Evolutionary conservation across 2,888 invertebrate species (phyloP).

Genomic region (Philaethria dido): DNA sequence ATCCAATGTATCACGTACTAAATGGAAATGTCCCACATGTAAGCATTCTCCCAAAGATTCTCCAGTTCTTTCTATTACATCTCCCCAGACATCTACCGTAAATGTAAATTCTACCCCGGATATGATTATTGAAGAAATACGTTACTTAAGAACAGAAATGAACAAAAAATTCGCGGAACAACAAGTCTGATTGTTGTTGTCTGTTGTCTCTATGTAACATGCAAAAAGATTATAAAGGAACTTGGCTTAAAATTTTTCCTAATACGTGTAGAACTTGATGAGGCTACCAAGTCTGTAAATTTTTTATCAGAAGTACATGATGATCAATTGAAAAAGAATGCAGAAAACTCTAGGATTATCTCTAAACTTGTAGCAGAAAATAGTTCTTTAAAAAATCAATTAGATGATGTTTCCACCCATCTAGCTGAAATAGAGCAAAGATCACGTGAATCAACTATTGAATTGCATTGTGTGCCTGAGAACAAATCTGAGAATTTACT

Average conservation of each 20-base stretch:
- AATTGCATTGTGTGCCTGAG: neutral
- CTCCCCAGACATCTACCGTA: neutral
- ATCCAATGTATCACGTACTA: no score
- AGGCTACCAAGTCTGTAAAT: slow-evolving; percentile 4
- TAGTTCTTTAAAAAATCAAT: neutral
- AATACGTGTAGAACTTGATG: neutral
- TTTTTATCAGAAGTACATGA: neutral
- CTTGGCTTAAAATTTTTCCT: neutral
- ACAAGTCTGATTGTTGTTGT: no score
- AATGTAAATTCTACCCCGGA: neutral
- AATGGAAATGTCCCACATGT: no score
- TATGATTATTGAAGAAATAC: slow-evolving; percentile 2
- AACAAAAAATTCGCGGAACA: neutral
- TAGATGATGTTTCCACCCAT: neutral
- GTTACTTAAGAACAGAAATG: neutral
- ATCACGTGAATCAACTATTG: neutral
- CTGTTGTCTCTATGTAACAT: no score
- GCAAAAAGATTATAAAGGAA: no score
- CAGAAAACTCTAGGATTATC: no score
- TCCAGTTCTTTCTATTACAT: neutral
- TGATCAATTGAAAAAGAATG: neutral
- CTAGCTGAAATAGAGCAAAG: neutral
- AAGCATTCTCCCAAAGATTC: no score
- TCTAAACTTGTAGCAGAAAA: no score
- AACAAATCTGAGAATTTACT: neutral